phyloP scores from a whole-genome alignment of 2,888 invertebrate species.

The Diarsia dahlii region DNA sequence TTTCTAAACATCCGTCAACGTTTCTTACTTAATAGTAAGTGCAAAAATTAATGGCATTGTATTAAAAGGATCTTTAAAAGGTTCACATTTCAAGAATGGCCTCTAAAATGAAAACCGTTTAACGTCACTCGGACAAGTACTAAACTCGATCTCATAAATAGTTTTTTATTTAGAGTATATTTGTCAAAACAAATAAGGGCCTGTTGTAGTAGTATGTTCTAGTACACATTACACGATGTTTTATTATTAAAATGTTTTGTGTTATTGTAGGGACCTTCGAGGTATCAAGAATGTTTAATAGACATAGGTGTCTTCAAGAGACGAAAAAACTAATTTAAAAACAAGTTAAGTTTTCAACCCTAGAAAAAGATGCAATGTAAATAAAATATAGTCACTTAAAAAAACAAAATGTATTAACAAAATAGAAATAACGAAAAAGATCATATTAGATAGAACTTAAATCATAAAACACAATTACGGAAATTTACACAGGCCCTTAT shows the following conservation, averaged over 20 bases:
- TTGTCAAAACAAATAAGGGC: not conserved
- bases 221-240: not conserved
- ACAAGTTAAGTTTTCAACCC: not conserved
- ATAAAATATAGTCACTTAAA: not conserved
- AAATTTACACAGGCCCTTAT: not conserved
- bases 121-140: not conserved
- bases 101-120: not conserved
- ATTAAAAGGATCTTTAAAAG: not conserved
- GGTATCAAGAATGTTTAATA: not conserved
- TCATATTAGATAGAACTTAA: not conserved
- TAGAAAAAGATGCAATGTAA: not conserved
- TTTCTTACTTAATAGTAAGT: not conserved
- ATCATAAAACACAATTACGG: not conserved
- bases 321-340: not conserved
- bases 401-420: not conserved
- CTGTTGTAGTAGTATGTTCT: not conserved
- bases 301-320: not conserved
- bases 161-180: too few relatives aligned
- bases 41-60: not conserved
- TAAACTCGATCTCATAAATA: constrained; percentile 11
- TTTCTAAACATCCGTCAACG: not conserved
- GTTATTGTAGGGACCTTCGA: not conserved
- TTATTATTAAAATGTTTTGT: not conserved
- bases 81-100: not conserved
- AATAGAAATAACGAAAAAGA: not conserved